Evolutionary conservation across 1,140 invertebrate species (phyloP), one percentile per base, ranked within the genome.

Genomic region (Pseudomyrmex concolor): DNA sequence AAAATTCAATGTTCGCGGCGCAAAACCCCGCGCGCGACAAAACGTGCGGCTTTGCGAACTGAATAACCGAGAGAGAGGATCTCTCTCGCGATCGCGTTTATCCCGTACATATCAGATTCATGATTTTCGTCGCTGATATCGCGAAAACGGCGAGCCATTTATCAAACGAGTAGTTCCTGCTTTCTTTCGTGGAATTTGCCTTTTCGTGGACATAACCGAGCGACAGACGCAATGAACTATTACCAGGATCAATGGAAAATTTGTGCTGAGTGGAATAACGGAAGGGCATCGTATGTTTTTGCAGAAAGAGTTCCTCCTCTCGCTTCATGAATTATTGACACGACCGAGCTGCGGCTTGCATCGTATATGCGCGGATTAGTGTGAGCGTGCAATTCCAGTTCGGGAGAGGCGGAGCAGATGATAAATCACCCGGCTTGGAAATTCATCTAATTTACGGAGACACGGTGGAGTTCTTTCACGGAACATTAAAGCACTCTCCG

Each of bases 311-410:
- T 34, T 34, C 34, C 34, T 34, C 0, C 5, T 7, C 34, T 10
- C 54, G 54, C n/a, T 66, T 59, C 54, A 70, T 78, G 64, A 78
- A 78, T 78, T 78, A 78, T 78, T 78, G 76, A 34, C 51, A 70
- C n/a, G 60, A 48, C 15, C 3, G 17, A 71, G 54, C 45, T n/a
- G 64, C 64, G 12, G 10, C 22, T 4, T 34, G 54, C 43, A 15
- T 50, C 57, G 19, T 74, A 15, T 43, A n/a, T 22, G 34, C 45
- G 34, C 57, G 15, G 25, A 77, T 71, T 71, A 70, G 66, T 19
- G 51, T 68, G 55, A 68, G 43, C 64, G 15, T 59, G 43, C 51
- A 34, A 12, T 25, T 15, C 13, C 19, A 13, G 12, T n/a, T 15
- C 19, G 34, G 43, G 4, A 34, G 34, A 34, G 34, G 34, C 34